These are phyloP conservation scores for Vulpes lagopus DNA, from an alignment of 2,113 vertebrate genomes.

Conservation along the genomic window DNA sequence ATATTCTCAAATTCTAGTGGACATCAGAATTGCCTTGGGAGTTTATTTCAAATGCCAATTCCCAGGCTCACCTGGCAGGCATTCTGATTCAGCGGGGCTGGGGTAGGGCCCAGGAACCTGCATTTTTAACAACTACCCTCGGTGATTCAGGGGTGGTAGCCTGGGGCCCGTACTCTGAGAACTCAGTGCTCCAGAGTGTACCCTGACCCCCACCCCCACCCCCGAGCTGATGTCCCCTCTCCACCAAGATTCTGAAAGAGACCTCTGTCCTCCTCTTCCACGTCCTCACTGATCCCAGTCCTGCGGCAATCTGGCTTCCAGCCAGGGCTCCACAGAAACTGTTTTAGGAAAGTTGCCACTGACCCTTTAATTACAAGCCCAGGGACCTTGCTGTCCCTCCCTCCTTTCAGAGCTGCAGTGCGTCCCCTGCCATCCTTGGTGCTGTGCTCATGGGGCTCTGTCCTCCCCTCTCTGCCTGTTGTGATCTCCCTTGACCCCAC, in stretches of 20 bases:
- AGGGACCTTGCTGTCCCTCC: neutral
- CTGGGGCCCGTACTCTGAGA: neutral
- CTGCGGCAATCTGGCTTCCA: neutral
- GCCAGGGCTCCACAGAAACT: neutral
- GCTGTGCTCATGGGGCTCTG: neutral
- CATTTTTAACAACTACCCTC: no score
- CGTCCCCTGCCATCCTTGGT: neutral
- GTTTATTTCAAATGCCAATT: neutral
- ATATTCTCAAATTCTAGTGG: neutral
- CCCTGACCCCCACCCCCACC: no score
- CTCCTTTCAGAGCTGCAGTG: neutral
- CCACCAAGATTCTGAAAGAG: neutral
- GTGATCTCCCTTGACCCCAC: accelerated
- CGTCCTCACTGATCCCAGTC: accelerated
- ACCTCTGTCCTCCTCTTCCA: neutral
- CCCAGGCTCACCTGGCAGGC: neutral
- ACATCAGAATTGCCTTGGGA: neutral
- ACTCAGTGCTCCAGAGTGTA: neutral
- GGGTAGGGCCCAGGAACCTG: no score
- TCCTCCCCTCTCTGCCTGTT: neutral
- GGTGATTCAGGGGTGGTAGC: neutral
- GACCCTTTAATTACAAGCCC: neutral
- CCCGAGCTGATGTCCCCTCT: neutral
- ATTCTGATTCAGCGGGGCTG: neutral
- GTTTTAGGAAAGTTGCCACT: neutral